These are phyloP conservation scores for Linurgus olivaceus DNA, from an alignment of 2,797 vertebrate species.

Conservation along the genomic window DNA sequence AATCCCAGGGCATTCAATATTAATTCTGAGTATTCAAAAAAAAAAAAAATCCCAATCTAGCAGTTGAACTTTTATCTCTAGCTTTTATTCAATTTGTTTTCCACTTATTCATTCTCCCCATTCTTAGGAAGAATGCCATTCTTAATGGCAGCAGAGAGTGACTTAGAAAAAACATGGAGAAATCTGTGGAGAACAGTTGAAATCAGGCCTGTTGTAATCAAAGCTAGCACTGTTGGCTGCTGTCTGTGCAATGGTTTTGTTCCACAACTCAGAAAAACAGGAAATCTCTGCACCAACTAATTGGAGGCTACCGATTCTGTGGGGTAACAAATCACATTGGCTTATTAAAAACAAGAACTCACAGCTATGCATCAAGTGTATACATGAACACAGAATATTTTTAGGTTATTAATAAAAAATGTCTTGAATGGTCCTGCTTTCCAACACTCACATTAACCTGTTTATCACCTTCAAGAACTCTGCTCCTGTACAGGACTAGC, in stretches of 20 bases:
- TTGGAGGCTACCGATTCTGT: fast-evolving
- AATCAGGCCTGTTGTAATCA: fast-evolving
- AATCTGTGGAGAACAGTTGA: background rate
- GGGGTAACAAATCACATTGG: background rate
- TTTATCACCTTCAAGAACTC: background rate
- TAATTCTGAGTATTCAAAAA: background rate
- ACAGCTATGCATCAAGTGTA: background rate
- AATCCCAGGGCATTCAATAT: background rate
- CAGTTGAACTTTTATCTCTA: background rate
- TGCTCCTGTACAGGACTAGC: background rate
- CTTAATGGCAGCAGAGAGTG: background rate
- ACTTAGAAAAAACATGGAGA: background rate
- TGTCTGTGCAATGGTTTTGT: background rate
- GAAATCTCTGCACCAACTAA: background rate
- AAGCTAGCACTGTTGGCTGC: background rate
- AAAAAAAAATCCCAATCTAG: background rate
- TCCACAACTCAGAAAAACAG: background rate
- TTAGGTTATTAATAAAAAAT: background rate
- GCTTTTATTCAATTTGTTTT: background rate
- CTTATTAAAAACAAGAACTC: background rate
- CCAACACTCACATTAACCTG: background rate
- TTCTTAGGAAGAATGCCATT: background rate
- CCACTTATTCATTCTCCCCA: background rate
- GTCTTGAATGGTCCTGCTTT: background rate
- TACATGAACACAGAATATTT: background rate